Conservation (phyloP, 2,888 invertebrate species). For the Oscheius sp. region DNA sequence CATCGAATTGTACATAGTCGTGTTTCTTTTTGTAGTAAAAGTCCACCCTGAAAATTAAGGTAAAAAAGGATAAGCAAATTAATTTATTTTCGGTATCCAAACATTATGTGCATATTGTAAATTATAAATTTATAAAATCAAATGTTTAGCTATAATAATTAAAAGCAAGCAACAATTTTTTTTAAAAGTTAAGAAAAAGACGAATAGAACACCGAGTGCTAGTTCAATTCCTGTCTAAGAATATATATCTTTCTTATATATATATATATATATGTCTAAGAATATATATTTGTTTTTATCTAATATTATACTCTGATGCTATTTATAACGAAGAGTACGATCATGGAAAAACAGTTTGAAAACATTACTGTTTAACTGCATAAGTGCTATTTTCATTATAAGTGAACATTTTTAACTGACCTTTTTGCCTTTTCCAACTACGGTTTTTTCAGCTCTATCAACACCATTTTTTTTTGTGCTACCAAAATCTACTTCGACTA, state of each 20-base stretch:
- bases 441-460: constrained; percentile 45
- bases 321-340: no score
- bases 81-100: neutral
- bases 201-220: no score
- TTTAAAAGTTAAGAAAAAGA: neutral
- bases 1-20: constrained; percentile 49
- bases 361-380: neutral
- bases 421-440: constrained; percentile 53
- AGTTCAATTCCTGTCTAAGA: no score
- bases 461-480: constrained; percentile 46
- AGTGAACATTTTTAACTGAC: no score
- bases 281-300: no score
- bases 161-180: neutral
- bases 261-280: no score
- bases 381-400: no score
- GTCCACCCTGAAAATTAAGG: constrained; percentile 30
- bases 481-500: constrained; percentile 51
- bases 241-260: no score
- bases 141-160: neutral
- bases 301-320: no score
- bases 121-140: no score
- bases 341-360: no score
- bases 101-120: no score
- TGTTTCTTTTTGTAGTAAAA: constrained; percentile 52
- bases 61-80: neutral